phyloP scores from a whole-genome alignment of 2,797 vertebrate genomes.

The Streptopelia turtur region DNA sequence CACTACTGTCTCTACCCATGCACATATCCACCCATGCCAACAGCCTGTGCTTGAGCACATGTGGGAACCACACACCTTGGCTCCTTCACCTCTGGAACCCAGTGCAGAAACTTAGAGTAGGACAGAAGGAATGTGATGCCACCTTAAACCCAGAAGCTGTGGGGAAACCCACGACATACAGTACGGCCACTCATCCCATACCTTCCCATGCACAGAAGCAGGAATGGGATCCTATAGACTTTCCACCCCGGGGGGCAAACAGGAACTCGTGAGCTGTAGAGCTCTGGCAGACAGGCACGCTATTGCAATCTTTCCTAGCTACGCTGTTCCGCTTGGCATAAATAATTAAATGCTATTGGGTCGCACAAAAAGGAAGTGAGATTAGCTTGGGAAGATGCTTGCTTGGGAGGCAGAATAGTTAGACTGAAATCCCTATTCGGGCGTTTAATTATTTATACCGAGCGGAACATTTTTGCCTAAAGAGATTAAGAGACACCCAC shows the following conservation, averaged over 20 bases:
- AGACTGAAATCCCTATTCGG: neutral
- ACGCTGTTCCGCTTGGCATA: neutral
- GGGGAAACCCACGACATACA: neutral
- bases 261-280: neutral
- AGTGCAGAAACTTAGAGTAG: rapidly evolving
- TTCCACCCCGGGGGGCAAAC: rapidly evolving
- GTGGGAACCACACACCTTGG: neutral
- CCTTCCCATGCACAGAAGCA: neutral
- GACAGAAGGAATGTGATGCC: neutral
- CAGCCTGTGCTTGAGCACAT: neutral
- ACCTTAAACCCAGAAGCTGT: neutral
- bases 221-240: neutral
- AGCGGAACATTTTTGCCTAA: neutral
- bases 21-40: neutral
- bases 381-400: neutral
- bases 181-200: neutral
- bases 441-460: constrained; percentile 22
- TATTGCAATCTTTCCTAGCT: neutral
- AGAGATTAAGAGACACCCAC: neutral
- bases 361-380: neutral
- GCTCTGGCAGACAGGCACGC: rapidly evolving
- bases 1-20: rapidly evolving
- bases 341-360: constrained; percentile 38
- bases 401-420: neutral
- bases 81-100: neutral